Evolutionary conservation across 2,113 vertebrate species (phyloP).

Genomic region (Cyanoderma ruficeps): DNA sequence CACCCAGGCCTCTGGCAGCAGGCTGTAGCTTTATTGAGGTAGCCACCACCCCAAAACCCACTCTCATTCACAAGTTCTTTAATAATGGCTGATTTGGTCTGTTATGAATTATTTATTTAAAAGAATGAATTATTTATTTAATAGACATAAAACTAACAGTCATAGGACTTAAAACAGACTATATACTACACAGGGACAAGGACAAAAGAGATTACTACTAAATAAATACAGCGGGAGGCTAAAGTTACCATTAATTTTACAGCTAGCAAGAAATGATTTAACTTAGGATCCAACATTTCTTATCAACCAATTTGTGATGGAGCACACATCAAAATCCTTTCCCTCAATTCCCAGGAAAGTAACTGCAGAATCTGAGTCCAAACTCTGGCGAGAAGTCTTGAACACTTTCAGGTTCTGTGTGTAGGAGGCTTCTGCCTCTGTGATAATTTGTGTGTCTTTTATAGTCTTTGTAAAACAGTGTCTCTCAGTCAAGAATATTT

Average conservation of each 20-base stretch:
- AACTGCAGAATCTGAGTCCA: rapidly evolving
- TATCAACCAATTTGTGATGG: not conserved
- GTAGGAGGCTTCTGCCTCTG: not conserved
- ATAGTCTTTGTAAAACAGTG: not conserved
- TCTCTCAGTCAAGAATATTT: not conserved
- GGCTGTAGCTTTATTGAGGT: not conserved
- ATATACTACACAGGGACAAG: not conserved
- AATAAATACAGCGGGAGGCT: rapidly evolving
- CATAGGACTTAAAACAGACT: not conserved
- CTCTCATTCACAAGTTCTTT: not conserved
- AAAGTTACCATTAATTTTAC: not conserved
- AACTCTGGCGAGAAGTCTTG: rapidly evolving
- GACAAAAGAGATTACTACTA: not conserved
- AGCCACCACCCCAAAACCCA: not conserved
- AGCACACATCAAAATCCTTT: not conserved
- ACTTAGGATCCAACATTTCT: not conserved
- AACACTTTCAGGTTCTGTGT: not conserved
- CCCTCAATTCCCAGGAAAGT: not conserved
- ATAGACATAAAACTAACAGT: not conserved
- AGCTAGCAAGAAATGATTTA: rapidly evolving
- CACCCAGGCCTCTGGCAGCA: not conserved
- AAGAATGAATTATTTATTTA: not conserved
- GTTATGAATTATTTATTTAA: not conserved
- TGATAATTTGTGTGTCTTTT: not conserved
- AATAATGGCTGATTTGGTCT: not conserved